A percentile compares a stretch with the other conserved stretches of the same genome.
These are phyloP conservation scores for Cardiocondyla obscurior DNA, from an alignment of 1,140 invertebrate genomes.

Conservation along the genomic window DNA sequence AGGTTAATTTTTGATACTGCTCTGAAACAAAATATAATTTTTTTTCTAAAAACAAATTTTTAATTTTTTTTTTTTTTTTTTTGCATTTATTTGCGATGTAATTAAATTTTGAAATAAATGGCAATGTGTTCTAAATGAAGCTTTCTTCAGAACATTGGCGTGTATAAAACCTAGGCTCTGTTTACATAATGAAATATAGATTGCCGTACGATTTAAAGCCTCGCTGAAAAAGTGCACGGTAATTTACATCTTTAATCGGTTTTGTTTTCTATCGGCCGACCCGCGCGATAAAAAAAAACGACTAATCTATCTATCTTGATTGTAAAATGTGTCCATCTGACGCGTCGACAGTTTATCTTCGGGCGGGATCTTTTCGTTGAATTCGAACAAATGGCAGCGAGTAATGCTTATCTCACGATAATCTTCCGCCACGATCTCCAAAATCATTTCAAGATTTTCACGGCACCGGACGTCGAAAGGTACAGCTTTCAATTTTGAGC, in stretches of 20 bases:
- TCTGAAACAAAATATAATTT: background rate
- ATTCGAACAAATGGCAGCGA: background rate
- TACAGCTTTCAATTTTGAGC: background rate
- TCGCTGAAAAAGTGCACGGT: constrained; percentile 45
- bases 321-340: constrained; percentile 52
- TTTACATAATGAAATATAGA: background rate
- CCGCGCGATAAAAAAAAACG: constrained; percentile 59
- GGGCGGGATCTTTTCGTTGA: background rate
- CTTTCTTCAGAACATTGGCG: background rate
- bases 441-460: background rate
- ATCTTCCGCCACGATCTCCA: too few species aligned
- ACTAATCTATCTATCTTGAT: constrained; percentile 57
- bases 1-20: background rate
- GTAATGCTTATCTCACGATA: background rate
- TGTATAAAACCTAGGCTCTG: background rate
- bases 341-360: constrained; percentile 29
- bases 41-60: background rate
- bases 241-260: constrained; percentile 47
- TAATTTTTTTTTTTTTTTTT: too few species aligned
- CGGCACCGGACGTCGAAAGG: background rate
- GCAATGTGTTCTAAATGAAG: background rate
- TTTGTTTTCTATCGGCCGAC: constrained; percentile 34
- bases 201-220: background rate
- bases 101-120: background rate
- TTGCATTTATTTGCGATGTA: too few species aligned